A percentile compares a stretch with the other conserved stretches of the same genome.
Conservation (phyloP, 2,797 vertebrate genomes). For the Pogoniulus pusillus region DNA sequence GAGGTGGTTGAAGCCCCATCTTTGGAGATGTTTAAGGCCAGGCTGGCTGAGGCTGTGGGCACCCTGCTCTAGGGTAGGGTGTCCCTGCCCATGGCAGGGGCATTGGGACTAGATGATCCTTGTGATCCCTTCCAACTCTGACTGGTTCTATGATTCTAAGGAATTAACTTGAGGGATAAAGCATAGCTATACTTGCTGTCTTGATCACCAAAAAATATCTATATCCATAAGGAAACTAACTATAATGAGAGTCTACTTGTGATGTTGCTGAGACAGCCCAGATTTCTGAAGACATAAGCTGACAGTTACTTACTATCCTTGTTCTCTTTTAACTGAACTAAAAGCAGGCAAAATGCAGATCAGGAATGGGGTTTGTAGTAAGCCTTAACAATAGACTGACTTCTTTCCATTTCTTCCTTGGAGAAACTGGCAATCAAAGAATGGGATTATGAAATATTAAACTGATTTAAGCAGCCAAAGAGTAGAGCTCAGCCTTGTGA, state of each 20-base stretch:
- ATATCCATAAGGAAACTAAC: not conserved
- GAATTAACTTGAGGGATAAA: not conserved
- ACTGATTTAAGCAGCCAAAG: not conserved
- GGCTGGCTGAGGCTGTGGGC: too few relatives aligned
- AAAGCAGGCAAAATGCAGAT: not conserved
- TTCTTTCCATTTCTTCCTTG: not conserved
- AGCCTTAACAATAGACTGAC: not conserved
- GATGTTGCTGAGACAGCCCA: not conserved
- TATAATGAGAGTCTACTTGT: not conserved
- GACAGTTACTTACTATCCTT: not conserved
- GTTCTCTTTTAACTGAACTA: not conserved
- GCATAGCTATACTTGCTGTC: not conserved
- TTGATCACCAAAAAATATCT: not conserved
- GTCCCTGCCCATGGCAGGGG: too few relatives aligned
- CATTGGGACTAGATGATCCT: too few relatives aligned
- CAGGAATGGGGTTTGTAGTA: not conserved
- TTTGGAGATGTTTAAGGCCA: too few relatives aligned
- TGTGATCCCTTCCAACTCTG: too few relatives aligned
- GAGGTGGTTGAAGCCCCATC: too few relatives aligned
- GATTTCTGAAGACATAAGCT: not conserved
- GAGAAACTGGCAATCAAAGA: not conserved
- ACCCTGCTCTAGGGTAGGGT: too few relatives aligned
- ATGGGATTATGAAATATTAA: not conserved
- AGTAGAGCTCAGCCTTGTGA: not conserved
- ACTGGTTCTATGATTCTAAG: too few relatives aligned